These are phyloP conservation scores for Pogonomyrmex californicus DNA, from an alignment of 1,140 invertebrate species.

Conservation along the genomic window DNA sequence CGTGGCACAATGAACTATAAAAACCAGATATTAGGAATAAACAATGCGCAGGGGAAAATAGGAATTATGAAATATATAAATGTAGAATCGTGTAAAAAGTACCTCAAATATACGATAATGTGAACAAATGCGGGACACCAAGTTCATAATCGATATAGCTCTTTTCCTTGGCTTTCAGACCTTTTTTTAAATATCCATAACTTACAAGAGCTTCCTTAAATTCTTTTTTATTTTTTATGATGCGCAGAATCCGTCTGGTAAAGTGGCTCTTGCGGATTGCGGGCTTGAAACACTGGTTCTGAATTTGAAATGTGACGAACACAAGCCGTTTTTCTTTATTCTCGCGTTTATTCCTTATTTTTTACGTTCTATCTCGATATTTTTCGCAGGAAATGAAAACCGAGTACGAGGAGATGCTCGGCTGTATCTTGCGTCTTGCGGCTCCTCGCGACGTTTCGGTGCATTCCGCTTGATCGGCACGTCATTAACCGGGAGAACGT, in stretches of 20 bases:
- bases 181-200: background rate
- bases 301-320: background rate
- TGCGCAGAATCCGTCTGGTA: background rate
- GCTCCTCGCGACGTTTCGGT: background rate
- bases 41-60: background rate
- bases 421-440: background rate
- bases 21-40: constrained; percentile 26
- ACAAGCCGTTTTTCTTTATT: background rate
- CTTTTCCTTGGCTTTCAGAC: too few species aligned
- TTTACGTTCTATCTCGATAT: background rate
- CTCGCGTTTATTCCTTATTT: background rate
- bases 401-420: background rate
- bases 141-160: background rate
- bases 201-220: background rate
- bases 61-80: background rate
- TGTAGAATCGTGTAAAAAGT: background rate
- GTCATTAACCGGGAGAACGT: background rate
- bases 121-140: too few species aligned
- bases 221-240: background rate
- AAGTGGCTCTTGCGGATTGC: constrained; percentile 8
- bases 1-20: constrained; percentile 41
- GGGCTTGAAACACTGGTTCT: background rate
- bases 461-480: constrained; percentile 1
- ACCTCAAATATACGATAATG: background rate
- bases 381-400: background rate